Evolutionary conservation across 2,888 invertebrate genomes (phyloP).

Genomic region (Apodemia zela): DNA sequence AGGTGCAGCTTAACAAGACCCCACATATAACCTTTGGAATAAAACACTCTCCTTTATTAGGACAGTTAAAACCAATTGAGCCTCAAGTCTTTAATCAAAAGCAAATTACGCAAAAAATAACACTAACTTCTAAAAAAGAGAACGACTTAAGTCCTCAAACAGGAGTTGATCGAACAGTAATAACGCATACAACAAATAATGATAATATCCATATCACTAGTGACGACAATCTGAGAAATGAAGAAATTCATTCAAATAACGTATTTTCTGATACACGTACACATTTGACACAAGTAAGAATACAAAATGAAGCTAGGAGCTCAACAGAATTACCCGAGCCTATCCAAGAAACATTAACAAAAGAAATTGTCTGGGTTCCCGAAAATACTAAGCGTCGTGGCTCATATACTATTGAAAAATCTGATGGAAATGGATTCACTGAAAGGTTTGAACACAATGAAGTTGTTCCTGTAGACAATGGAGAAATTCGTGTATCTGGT

Average conservation of each 20-base stretch:
- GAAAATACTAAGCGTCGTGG: conserved; percentile 62
- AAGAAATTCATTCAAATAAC: conserved; percentile 31
- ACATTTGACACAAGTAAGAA: conserved; percentile 58
- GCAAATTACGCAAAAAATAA: conserved; percentile 28
- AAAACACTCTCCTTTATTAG: conserved; percentile 89
- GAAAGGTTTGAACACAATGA: conserved; percentile 61
- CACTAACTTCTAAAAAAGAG: conserved; percentile 18
- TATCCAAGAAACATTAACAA: conserved; percentile 58
- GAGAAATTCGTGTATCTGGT: conserved; percentile 49
- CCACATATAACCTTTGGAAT: conserved; percentile 88
- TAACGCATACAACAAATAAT: conserved; percentile 16
- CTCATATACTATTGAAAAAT: conserved; percentile 68
- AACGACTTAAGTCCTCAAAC: conserved; percentile 19
- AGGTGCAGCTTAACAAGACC: conserved; percentile 62
- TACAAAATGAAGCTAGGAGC: conserved; percentile 57
- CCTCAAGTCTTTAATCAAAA: conserved; percentile 39
- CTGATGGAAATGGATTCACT: conserved; percentile 50
- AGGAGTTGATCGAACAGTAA: conserved; percentile 19
- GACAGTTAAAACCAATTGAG: conserved; percentile 65
- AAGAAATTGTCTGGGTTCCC: conserved; percentile 69
- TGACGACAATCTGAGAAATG: neutral
- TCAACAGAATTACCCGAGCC: conserved; percentile 63
- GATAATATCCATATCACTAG: neutral
- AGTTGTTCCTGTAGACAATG: conserved; percentile 61
- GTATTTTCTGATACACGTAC: conserved; percentile 41